A percentile compares a stretch with the other conserved stretches of the same genome.
Evolutionary conservation across 2,113 vertebrate genomes (phyloP).

Genomic region (Dipodomys ordii): DNA sequence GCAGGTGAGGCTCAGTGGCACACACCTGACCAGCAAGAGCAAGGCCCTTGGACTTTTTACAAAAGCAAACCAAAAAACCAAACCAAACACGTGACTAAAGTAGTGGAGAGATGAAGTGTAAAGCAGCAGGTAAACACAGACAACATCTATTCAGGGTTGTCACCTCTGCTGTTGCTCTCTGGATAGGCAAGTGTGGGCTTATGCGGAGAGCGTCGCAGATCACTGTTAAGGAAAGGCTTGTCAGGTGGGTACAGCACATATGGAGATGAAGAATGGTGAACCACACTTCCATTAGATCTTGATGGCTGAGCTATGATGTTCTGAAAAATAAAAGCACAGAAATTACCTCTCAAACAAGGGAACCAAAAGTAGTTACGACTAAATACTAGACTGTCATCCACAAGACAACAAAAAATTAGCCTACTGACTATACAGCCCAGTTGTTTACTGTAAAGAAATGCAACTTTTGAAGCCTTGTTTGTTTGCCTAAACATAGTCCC

Average conservation of each 20-base stretch:
- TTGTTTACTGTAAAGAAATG: neutral
- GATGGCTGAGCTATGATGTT: conserved; percentile 62
- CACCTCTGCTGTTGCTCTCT: conserved; percentile 95
- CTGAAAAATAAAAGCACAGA: conserved; percentile 80
- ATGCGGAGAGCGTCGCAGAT: conserved; percentile 83
- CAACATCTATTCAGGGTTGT: neutral
- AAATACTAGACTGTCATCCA: neutral
- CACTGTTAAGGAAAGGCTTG: conserved; percentile 91
- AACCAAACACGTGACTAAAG: neutral
- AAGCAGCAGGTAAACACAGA: neutral
- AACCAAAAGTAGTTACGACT: neutral
- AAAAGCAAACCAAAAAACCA: neutral
- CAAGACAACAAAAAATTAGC: neutral
- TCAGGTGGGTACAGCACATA: conserved; percentile 91
- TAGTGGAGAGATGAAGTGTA: neutral
- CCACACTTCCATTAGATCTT: conserved; percentile 77
- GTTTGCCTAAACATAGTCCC: neutral
- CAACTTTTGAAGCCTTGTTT: neutral
- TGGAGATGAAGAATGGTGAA: conserved; percentile 88
- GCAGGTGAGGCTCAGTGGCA: too few relatives aligned
- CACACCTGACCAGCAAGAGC: too few relatives aligned
- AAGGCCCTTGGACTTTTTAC: neutral
- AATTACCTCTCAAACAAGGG: conserved; percentile 49
- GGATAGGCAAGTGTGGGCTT: conserved; percentile 92
- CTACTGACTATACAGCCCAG: neutral